Percentiles rank a stretch among this genome's conserved stretches.
Evolutionary conservation across 2,797 vertebrate species (phyloP).

Genomic region (Microcaecilia unicolor): DNA sequence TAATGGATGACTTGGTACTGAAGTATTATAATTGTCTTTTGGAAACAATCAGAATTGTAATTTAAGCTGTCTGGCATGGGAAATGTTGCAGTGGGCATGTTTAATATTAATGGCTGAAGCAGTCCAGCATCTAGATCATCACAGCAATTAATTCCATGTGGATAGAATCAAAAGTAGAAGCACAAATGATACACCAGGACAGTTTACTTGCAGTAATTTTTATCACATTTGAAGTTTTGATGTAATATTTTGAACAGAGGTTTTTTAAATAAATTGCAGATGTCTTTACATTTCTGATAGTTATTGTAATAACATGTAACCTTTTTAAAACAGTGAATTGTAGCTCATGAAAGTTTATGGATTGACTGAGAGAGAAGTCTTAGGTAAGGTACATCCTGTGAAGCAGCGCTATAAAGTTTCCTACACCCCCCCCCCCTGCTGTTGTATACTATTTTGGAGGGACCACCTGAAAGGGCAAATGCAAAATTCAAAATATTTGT

Average conservation of each 20-base stretch:
- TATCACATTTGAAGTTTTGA: slow-evolving; percentile 50
- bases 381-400: too few species aligned
- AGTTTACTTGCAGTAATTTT: slow-evolving; percentile 47
- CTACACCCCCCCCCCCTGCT: too few species aligned
- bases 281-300: slow-evolving; percentile 17
- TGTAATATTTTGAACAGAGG: slow-evolving; percentile 54
- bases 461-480: too few species aligned
- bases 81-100: too few species aligned
- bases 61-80: slow-evolving; percentile 6
- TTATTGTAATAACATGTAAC: too few species aligned
- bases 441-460: too few species aligned
- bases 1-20: slow-evolving; percentile 24
- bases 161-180: slow-evolving; percentile 17
- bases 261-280: slow-evolving; percentile 53
- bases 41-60: neutral
- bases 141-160: slow-evolving; percentile 3
- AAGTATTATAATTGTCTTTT: slow-evolving; percentile 4
- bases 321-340: too few species aligned
- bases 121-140: slow-evolving; percentile 2
- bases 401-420: too few species aligned
- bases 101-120: neutral
- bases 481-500: too few species aligned
- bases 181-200: slow-evolving; percentile 18
- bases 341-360: too few species aligned
- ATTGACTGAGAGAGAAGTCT: too few species aligned